These are phyloP conservation scores for Otus sunia DNA, from an alignment of 2,113 vertebrate species.

Conservation along the genomic window DNA sequence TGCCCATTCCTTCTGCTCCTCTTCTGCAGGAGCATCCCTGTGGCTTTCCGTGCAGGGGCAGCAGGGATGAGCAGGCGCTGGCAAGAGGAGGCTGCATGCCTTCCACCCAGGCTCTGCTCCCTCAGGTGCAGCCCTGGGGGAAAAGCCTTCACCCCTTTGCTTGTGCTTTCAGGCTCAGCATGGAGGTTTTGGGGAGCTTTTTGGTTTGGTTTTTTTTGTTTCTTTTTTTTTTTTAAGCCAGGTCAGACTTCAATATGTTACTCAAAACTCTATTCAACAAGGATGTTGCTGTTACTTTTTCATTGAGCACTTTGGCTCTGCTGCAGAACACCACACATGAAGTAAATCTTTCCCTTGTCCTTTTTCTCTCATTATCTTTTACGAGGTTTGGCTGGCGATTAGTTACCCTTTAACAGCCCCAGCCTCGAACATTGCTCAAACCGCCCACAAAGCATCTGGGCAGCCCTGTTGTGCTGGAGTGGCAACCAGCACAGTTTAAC, in stretches of 20 bases:
- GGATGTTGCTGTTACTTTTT: not conserved
- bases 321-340: rapidly evolving
- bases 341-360: not conserved
- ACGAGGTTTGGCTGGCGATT: not conserved
- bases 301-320: not conserved
- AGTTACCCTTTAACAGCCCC: conserved; percentile 57
- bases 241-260: not conserved
- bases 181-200: not conserved
- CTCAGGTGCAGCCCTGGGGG: rapidly evolving
- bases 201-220: rapidly evolving
- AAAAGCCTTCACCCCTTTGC: not conserved
- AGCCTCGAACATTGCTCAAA: not conserved
- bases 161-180: not conserved
- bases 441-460: rapidly evolving
- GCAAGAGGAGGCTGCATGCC: not conserved
- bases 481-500: not conserved
- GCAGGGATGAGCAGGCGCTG: not conserved
- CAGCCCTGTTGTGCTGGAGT: rapidly evolving
- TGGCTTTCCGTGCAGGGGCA: not conserved
- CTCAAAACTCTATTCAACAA: not conserved
- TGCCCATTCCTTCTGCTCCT: not conserved
- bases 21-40: not conserved
- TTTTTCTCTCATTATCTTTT: not conserved
- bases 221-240: not conserved
- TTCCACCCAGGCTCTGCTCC: not conserved